Evolutionary conservation across 2,113 vertebrate genomes (phyloP).

Genomic region (Pterocles orientalis): DNA sequence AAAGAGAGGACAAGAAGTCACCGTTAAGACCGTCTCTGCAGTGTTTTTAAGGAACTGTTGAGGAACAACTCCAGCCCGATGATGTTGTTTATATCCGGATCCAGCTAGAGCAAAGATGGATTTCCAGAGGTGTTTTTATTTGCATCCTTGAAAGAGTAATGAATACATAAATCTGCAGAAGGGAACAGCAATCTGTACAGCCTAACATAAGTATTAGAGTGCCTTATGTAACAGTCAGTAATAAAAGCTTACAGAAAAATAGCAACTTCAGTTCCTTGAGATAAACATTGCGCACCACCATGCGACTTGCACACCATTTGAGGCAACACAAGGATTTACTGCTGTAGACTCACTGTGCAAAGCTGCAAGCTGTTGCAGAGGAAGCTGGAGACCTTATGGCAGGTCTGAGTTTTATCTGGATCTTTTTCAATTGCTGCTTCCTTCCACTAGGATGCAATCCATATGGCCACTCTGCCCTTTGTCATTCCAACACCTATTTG

Average conservation of each 20-base stretch:
- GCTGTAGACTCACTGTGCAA: accelerated
- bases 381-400: background rate
- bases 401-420: background rate
- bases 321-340: background rate
- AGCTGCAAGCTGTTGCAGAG: background rate
- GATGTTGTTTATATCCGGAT: background rate
- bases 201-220: background rate
- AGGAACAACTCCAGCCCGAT: background rate
- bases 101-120: background rate
- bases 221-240: background rate
- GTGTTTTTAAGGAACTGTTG: background rate
- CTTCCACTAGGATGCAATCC: background rate
- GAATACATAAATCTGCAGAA: background rate
- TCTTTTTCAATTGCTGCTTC: background rate
- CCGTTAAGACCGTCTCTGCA: accelerated
- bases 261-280: background rate
- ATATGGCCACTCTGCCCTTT: background rate
- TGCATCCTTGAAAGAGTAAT: background rate
- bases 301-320: background rate
- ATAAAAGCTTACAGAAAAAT: background rate
- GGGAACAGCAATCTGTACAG: background rate
- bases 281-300: accelerated
- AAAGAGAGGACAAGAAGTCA: background rate
- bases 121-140: background rate
- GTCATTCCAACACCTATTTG: background rate